Evolutionary conservation across 1,140 invertebrate species (phyloP), one percentile per base, ranked within the genome.

Genomic region (Brachionus manjavacas): DNA sequence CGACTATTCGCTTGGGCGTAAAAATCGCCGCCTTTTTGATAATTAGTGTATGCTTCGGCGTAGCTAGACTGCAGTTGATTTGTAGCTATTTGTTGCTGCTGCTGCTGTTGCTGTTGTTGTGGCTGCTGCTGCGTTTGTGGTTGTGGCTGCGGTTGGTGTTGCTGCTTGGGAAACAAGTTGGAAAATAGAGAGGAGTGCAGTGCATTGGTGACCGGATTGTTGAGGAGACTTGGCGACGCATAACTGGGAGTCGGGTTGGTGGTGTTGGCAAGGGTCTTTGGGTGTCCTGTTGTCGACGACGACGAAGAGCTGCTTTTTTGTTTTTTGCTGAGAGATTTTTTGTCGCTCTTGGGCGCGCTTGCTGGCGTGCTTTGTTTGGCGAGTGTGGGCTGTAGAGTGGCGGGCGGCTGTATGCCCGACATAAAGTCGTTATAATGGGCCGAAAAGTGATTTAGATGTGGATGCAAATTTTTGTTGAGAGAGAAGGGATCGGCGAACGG

Each of bases 391-490:
- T 39, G 12, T 6, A 11, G 31, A 41, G 14, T 8, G 20, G 52
- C 20, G 12, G 31, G 1, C 16, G 68, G 68, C 39, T 14, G 68
- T 72, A 72, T 39, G 25, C 25, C 31, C 3, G 72, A 25, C 41
- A 76, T 76, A 49, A 76, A 76, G 11, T 76, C 72, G 41, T 14
- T 49, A 14, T 76, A 49, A 46, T 46, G 41, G 25, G 72, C 20
- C 2, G 72, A 25, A 76, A 76, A 76, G 31, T 76, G 72, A n/a
- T 76, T 76, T 0, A 76, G 46, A 76, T 76, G 72, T 11, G 72
- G n/a, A n/a, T n/a, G 25, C 11, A 76, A 49, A 28, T 76, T 76
- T 76, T 76, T 76, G 41, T 46, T 49, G 3, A 76, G 8, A 49
- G 20, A 49, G 20, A 74, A 74, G 2, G 70, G 70, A 23, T 74